A percentile compares a stretch with the other conserved stretches of the same genome.
These are phyloP conservation scores for Alexandromys fortis DNA, from an alignment of 2,113 vertebrate genomes.

Conservation along the genomic window DNA sequence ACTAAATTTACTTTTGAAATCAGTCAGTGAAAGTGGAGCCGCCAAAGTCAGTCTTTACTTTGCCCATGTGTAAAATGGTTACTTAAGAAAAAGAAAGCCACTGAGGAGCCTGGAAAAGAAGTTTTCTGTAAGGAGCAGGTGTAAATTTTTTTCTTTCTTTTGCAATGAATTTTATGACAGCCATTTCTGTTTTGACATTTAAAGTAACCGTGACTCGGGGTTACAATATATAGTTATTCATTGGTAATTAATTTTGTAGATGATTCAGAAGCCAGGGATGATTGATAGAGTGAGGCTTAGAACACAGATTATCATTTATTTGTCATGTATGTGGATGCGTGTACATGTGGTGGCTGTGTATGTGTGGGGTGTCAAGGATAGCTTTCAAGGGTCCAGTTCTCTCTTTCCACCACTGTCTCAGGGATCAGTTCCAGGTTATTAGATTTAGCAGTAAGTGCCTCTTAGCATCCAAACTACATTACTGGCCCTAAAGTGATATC, in stretches of 20 bases:
- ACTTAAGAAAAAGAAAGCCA: neutral
- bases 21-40: neutral
- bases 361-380: neutral
- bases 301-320: neutral
- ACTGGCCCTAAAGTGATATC: neutral
- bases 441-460: neutral
- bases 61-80: neutral
- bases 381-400: no score
- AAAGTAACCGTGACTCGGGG: neutral
- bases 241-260: neutral
- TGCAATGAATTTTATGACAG: neutral
- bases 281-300: neutral
- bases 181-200: neutral
- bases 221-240: neutral
- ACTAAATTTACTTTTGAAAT: slow-evolving; percentile 52
- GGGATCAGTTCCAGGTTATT: neutral
- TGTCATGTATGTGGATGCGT: neutral
- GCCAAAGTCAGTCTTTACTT: neutral
- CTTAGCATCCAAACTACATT: no score
- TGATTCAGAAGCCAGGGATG: neutral
- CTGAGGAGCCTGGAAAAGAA: neutral
- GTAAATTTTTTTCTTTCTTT: neutral
- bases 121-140: neutral
- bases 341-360: neutral
- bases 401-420: neutral